Evolutionary conservation across 2,888 invertebrate species (phyloP).

Genomic region (Harpagoxenus sublaevis): DNA sequence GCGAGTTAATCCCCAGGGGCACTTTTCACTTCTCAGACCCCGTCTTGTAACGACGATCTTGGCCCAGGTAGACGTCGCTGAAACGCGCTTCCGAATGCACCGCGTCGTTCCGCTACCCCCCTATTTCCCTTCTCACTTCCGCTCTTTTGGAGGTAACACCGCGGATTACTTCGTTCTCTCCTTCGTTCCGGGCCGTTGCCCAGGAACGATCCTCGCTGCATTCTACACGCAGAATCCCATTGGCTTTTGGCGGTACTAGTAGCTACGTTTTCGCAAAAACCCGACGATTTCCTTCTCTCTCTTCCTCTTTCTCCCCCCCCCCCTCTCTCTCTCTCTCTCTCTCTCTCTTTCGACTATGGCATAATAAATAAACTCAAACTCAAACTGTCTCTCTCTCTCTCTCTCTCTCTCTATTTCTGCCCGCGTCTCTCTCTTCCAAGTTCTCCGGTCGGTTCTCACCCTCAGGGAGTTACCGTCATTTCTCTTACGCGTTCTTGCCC

Average conservation of each 20-base stretch:
- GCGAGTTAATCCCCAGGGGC: slow-evolving; percentile 64
- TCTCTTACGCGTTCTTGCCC: slow-evolving; percentile 20
- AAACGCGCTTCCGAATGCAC: slow-evolving; percentile 69
- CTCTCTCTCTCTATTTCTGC: background rate
- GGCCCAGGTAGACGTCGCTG: slow-evolving; percentile 59
- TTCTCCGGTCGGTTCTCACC: slow-evolving; percentile 17
- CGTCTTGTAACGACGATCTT: slow-evolving; percentile 54
- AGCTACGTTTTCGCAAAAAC: slow-evolving; percentile 57
- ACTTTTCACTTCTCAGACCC: slow-evolving; percentile 56
- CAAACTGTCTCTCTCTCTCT: too few relatives aligned
- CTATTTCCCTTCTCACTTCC: slow-evolving; percentile 30
- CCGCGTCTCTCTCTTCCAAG: background rate
- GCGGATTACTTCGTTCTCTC: slow-evolving; percentile 67
- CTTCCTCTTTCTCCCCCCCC: background rate
- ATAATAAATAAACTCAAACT: too few relatives aligned
- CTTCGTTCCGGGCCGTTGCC: slow-evolving; percentile 53
- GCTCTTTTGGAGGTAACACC: slow-evolving; percentile 62
- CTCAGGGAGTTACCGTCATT: slow-evolving; percentile 8
- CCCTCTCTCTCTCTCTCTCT: too few relatives aligned
- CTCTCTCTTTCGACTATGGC: too few relatives aligned
- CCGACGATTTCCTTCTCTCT: slow-evolving; percentile 3
- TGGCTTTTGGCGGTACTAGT: slow-evolving; percentile 73
- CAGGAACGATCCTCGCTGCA: slow-evolving; percentile 17
- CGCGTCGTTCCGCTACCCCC: slow-evolving; percentile 60
- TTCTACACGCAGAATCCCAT: slow-evolving; percentile 69